phyloP scores from a whole-genome alignment of 2,888 invertebrate genomes.

The Euproctis similis region DNA sequence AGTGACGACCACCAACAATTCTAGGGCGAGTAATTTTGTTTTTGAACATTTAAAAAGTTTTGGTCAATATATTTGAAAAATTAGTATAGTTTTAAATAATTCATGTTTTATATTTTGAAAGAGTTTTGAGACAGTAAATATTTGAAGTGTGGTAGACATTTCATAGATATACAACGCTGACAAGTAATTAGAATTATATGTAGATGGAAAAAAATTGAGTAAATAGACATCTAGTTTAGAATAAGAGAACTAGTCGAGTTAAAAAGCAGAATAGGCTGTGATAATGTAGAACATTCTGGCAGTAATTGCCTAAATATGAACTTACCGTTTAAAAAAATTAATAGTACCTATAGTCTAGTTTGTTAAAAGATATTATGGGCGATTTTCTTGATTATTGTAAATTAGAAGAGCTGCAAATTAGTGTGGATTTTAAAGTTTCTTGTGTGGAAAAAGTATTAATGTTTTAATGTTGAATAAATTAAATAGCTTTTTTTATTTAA shows the following conservation, averaged over 20 bases:
- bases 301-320: too few species aligned
- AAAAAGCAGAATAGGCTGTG: too few species aligned
- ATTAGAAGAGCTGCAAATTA: constrained; percentile 55
- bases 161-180: constrained; percentile 41
- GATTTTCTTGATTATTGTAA: constrained; percentile 47
- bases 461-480: constrained; percentile 18
- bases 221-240: constrained; percentile 61
- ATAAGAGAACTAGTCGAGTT: constrained; percentile 47
- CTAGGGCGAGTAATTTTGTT: constrained; percentile 72
- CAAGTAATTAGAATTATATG: constrained; percentile 48
- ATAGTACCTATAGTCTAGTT: constrained; percentile 43
- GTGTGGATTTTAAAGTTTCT: constrained; percentile 29
- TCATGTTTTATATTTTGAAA: constrained; percentile 40
- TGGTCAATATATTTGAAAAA: constrained; percentile 44
- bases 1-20: constrained; percentile 49
- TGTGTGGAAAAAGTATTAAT: constrained; percentile 27
- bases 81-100: constrained; percentile 60
- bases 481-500: constrained; percentile 31
- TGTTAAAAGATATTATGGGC: constrained; percentile 50
- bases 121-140: constrained; percentile 35
- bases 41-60: constrained; percentile 60
- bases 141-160: constrained; percentile 57
- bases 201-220: constrained; percentile 43
- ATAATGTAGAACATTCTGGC: constrained; percentile 45
- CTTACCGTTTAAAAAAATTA: constrained; percentile 44